Percentiles rank a stretch among this genome's conserved stretches.
phyloP scores from a whole-genome alignment of 2,113 vertebrate genomes.

The Turdus rufiventris region DNA sequence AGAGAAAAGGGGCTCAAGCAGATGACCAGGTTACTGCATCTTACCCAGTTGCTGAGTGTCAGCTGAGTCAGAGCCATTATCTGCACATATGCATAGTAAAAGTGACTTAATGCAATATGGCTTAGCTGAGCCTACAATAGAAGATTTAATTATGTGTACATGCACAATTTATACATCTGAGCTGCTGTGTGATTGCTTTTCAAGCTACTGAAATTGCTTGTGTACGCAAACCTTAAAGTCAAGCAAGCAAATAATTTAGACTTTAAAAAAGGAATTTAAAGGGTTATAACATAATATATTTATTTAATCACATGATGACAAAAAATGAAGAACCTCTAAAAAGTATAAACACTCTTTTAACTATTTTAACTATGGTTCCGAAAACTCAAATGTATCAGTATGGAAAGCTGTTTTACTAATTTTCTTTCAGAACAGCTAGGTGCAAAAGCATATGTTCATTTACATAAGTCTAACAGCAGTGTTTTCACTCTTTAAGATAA shows the following conservation, averaged over 20 bases:
- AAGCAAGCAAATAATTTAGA: background rate
- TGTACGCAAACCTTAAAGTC: background rate
- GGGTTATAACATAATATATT: background rate
- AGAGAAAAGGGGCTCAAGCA: background rate
- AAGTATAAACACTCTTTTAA: background rate
- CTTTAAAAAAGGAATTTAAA: background rate
- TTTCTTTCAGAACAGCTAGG: background rate
- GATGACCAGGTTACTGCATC: background rate
- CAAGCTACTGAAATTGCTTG: background rate
- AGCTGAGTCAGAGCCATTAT: background rate
- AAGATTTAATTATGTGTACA: background rate
- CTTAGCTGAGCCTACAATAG: background rate
- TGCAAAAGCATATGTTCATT: background rate
- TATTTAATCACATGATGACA: background rate
- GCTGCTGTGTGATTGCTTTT: background rate
- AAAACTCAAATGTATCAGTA: background rate
- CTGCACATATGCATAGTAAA: background rate
- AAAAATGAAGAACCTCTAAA: background rate
- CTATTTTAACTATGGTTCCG: background rate
- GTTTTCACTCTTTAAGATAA: constrained; percentile 23
- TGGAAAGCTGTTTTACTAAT: background rate
- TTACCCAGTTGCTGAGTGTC: background rate
- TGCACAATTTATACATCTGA: background rate
- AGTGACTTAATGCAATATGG: background rate
- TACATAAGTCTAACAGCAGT: background rate